phyloP scores from a whole-genome alignment of 2,113 vertebrate genomes.

The Notarius quadriscutis region DNA sequence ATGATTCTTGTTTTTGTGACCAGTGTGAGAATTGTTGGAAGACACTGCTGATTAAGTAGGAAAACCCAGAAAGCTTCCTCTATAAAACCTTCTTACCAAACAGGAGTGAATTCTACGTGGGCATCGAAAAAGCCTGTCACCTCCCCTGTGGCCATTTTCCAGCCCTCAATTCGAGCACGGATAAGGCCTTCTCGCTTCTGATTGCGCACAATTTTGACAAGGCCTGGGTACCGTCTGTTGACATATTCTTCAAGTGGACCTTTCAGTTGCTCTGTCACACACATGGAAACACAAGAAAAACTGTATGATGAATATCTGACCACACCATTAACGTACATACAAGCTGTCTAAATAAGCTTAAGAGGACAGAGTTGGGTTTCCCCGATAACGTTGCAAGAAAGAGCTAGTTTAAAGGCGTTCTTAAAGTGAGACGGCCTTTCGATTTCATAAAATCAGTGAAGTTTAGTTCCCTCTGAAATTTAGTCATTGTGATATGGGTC shows the following conservation, averaged over 20 bases:
- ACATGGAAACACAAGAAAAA: constrained; percentile 28
- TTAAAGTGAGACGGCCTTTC: too few species aligned
- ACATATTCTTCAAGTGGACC: constrained; percentile 91
- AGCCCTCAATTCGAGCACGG: constrained; percentile 92
- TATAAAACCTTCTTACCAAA: constrained; percentile 78
- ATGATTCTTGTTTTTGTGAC: background rate
- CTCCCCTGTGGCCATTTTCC: constrained; percentile 90
- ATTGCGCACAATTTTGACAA: constrained; percentile 96
- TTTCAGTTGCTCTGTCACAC: constrained; percentile 87
- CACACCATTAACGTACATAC: background rate
- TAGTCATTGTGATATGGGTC: too few species aligned
- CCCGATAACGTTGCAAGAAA: too few species aligned
- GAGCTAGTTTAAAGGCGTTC: too few species aligned
- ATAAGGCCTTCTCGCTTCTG: constrained; percentile 94
- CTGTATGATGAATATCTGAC: constrained; percentile 21
- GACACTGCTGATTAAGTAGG: background rate
- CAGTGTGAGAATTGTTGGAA: background rate
- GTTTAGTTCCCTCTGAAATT: too few species aligned
- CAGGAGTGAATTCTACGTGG: constrained; percentile 94
- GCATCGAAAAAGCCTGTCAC: constrained; percentile 95
- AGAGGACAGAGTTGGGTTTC: constrained; percentile 14
- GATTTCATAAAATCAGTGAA: too few species aligned
- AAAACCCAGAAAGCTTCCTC: background rate
- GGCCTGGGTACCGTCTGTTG: constrained; percentile 91
- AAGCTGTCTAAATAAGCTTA: constrained; percentile 22